Conservation (phyloP, 1,140 invertebrate genomes). For the Micrasema longulum region DNA sequence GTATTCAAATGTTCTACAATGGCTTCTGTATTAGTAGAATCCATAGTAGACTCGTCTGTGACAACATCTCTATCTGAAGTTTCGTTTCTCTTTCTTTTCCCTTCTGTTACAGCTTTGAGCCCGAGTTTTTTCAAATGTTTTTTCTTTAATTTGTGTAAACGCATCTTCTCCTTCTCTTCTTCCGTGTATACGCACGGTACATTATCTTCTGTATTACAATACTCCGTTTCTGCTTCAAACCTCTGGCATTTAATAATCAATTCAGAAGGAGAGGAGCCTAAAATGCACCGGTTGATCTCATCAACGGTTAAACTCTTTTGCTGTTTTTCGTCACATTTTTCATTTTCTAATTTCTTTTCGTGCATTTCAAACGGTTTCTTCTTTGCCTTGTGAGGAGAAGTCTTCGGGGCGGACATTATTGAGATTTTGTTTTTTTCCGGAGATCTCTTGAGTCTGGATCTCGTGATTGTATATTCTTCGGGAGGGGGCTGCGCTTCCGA, state of each 20-base stretch:
- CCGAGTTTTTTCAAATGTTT: conserved; percentile 70
- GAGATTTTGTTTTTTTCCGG: conserved; percentile 43
- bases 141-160: conserved; percentile 66
- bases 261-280: conserved; percentile 15
- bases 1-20: conserved; percentile 53
- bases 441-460: conserved; percentile 46
- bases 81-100: conserved; percentile 15
- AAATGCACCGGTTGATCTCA: conserved; percentile 42
- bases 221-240: background rate
- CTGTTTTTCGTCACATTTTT: conserved; percentile 4
- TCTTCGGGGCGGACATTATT: conserved; percentile 28
- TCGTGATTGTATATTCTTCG: conserved; percentile 50
- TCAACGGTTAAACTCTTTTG: conserved; percentile 9
- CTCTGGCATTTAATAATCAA: background rate
- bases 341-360: conserved; percentile 18
- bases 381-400: conserved; percentile 45
- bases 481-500: conserved; percentile 56
- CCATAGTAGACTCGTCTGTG: conserved; percentile 57
- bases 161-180: conserved; percentile 55
- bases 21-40: conserved; percentile 54
- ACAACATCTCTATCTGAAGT: conserved; percentile 50
- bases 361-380: conserved; percentile 48
- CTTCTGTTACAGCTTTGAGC: conserved; percentile 58
- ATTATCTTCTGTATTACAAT: background rate
- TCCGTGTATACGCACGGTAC: conserved; percentile 43